phyloP scores from a whole-genome alignment of 2,888 invertebrate species.

The Meteorus cinctellus region DNA sequence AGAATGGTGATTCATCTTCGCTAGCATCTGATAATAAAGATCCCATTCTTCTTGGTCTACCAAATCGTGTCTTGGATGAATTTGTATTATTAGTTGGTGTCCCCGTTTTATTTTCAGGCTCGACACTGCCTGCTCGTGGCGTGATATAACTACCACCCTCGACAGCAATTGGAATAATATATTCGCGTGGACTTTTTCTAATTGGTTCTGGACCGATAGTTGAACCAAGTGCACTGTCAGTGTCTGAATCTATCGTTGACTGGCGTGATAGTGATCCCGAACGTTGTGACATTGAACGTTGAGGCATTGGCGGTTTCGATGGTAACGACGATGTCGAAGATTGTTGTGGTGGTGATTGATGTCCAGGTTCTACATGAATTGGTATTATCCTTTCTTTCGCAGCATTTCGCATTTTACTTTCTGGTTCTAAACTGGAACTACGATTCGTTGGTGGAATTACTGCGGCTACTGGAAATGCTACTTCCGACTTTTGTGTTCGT shows the following conservation, averaged over 20 bases:
- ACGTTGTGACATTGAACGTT: constrained; percentile 73
- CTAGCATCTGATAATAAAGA: constrained; percentile 73
- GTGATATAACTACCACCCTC: constrained; percentile 92
- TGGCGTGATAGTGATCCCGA: constrained; percentile 77
- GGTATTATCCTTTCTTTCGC: constrained; percentile 82
- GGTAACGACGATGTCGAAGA: constrained; percentile 73
- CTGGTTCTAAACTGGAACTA: constrained; percentile 77
- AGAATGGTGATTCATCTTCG: constrained; percentile 78
- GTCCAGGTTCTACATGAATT: constrained; percentile 73
- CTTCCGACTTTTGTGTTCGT: constrained; percentile 76
- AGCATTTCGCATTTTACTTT: constrained; percentile 57
- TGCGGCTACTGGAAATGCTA: constrained; percentile 76
- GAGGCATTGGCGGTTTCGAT: constrained; percentile 70
- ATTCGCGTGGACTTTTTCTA: constrained; percentile 91
- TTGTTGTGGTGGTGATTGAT: constrained; percentile 60
- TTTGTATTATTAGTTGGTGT: constrained; percentile 75
- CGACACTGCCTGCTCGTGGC: constrained; percentile 84
- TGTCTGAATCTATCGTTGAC: constrained; percentile 83
- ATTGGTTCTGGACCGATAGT: constrained; percentile 81
- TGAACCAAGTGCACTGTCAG: constrained; percentile 76
- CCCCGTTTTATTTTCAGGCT: constrained; percentile 80
- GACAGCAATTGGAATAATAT: constrained; percentile 94
- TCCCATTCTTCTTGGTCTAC: constrained; percentile 81
- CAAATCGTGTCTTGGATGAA: constrained; percentile 73
- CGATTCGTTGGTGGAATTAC: constrained; percentile 68